Evolutionary conservation across 1,140 invertebrate species (phyloP).

Genomic region (Drosophila sechellia): DNA sequence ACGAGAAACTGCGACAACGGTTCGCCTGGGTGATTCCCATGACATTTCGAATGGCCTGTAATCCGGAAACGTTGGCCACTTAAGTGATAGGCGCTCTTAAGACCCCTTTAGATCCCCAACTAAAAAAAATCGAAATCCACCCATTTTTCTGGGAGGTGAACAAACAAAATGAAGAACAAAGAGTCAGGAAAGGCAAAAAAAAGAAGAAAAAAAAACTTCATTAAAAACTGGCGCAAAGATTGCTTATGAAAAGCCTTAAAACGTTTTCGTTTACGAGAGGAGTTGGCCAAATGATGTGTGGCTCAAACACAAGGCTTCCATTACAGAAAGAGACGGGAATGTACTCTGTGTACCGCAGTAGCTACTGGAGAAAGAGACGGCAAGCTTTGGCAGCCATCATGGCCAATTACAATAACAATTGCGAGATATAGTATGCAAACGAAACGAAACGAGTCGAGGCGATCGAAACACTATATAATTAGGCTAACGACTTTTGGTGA

Average conservation of each 20-base stretch:
- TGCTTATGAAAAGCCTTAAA: slow-evolving; percentile 76
- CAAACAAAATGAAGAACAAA: slow-evolving; percentile 43
- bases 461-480: slow-evolving; percentile 56
- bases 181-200: background rate
- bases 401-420: slow-evolving; percentile 80
- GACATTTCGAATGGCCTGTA: background rate
- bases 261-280: slow-evolving; percentile 80
- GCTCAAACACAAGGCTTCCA: slow-evolving; percentile 39
- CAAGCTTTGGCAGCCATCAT: slow-evolving; percentile 59
- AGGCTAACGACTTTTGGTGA: slow-evolving; percentile 64
- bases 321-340: slow-evolving; percentile 25
- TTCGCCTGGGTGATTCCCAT: slow-evolving; percentile 2
- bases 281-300: slow-evolving; percentile 71
- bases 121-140: background rate
- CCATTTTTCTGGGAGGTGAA: slow-evolving; percentile 20
- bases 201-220: slow-evolving; percentile 6
- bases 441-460: slow-evolving; percentile 50
- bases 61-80: slow-evolving; percentile 24
- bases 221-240: slow-evolving; percentile 42
- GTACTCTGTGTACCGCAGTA: background rate
- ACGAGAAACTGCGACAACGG: background rate
- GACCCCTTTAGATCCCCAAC: background rate
- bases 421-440: slow-evolving; percentile 58
- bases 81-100: slow-evolving; percentile 16
- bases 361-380: slow-evolving; percentile 1